Conservation (phyloP, 2,888 invertebrate species). For the Melieria crassipennis region DNA sequence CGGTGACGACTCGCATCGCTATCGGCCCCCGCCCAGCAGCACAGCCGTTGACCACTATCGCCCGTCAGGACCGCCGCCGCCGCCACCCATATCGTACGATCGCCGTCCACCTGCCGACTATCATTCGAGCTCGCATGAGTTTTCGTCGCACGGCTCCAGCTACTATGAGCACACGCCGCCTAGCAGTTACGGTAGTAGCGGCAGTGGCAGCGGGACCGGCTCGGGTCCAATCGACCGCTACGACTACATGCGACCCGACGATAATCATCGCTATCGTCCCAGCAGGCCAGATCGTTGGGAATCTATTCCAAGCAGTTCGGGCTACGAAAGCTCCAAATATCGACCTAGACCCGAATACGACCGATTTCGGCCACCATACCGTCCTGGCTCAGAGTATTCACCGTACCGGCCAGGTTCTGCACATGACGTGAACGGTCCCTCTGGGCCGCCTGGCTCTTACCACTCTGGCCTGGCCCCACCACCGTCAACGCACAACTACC, state of each 20-base stretch:
- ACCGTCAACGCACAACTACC: constrained; percentile 55
- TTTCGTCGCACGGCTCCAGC: constrained; percentile 58
- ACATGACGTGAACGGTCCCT: constrained; percentile 46
- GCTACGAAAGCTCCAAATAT: constrained; percentile 54
- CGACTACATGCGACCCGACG: constrained; percentile 53
- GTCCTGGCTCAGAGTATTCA: constrained; percentile 56
- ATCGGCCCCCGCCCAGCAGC: constrained; percentile 51
- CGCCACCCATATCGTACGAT: constrained; percentile 54
- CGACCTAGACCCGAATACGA: constrained; percentile 53
- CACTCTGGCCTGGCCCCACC: constrained; percentile 40
- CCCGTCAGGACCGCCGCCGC: constrained; percentile 52
- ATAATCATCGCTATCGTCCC: constrained; percentile 52
- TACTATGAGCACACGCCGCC: constrained; percentile 60
- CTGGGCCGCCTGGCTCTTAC: constrained; percentile 39
- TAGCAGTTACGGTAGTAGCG: constrained; percentile 57
- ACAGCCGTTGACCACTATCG: constrained; percentile 60
- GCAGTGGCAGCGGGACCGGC: constrained; percentile 41
- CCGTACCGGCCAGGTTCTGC: constrained; percentile 54
- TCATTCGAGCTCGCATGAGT: constrained; percentile 56
- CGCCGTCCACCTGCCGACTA: constrained; percentile 53
- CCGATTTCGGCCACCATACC: constrained; percentile 58
- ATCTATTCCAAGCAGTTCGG: constrained; percentile 60
- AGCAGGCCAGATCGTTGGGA: constrained; percentile 60
- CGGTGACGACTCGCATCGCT: constrained; percentile 53
- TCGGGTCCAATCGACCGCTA: constrained; percentile 60